Conservation (phyloP, 2,888 invertebrate genomes). For the Drosophila hamatofila region DNA sequence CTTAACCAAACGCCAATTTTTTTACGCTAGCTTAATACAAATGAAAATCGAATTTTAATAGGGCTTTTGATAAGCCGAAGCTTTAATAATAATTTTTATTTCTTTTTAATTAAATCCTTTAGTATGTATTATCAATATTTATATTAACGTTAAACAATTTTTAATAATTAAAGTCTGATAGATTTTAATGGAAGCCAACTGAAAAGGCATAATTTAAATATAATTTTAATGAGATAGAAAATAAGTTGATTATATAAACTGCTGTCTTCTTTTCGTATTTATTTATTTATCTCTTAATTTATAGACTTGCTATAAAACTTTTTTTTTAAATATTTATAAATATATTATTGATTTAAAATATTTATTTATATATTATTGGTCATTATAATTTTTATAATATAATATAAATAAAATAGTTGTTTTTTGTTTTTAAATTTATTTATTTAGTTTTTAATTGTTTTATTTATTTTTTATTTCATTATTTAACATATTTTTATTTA, state of each 20-base stretch:
- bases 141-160: background rate
- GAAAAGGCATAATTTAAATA: background rate
- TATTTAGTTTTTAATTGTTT: background rate
- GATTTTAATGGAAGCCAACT: background rate
- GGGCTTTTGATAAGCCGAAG: constrained; percentile 1
- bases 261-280: background rate
- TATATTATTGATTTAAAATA: too few species aligned
- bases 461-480: background rate
- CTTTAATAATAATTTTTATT: background rate
- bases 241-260: background rate
- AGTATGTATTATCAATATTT: background rate
- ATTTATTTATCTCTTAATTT: too few species aligned
- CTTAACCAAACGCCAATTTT: background rate
- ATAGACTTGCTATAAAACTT: too few species aligned
- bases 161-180: background rate
- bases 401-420: too few species aligned
- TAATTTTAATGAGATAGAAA: background rate
- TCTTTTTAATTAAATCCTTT: background rate
- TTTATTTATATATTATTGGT: too few species aligned
- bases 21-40: background rate
- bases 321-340: background rate
- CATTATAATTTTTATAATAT: too few species aligned
- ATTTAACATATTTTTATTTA: background rate
- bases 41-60: constrained; percentile 22
- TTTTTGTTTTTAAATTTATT: too few species aligned